phyloP scores from a whole-genome alignment of 2,113 vertebrate species.

The Odocoileus hemionus region DNA sequence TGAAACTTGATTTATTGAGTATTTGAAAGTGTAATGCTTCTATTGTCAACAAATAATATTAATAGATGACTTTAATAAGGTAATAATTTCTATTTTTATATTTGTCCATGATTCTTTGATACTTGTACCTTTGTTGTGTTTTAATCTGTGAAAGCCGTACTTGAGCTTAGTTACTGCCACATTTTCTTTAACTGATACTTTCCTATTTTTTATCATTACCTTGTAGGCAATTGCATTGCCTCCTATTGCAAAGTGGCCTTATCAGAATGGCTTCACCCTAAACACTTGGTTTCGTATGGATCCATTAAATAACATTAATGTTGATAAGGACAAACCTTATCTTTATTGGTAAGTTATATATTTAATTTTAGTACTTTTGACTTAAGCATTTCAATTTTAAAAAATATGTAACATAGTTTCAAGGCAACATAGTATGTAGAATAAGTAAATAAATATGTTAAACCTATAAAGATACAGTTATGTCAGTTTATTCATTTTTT shows the following conservation, averaged over 20 bases:
- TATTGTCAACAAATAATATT: not conserved
- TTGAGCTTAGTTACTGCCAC: not conserved
- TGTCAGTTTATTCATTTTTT: not conserved
- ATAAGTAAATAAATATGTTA: not conserved
- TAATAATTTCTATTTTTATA: not conserved
- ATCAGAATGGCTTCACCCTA: conserved; percentile 97
- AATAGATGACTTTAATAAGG: not conserved
- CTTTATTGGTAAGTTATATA: conserved; percentile 92
- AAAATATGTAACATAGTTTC: not conserved
- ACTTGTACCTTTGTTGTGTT: not conserved
- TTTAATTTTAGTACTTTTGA: not conserved
- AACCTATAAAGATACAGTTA: not conserved
- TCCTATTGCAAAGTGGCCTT: conserved; percentile 99
- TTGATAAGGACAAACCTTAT: conserved; percentile 98
- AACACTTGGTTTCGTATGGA: conserved; percentile 99
- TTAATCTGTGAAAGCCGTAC: not conserved
- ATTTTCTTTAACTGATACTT: conserved; percentile 55
- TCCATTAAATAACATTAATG: conserved; percentile 96
- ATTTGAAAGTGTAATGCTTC: not conserved
- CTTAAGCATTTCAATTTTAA: not conserved
- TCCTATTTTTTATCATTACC: conserved; percentile 1
- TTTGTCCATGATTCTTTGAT: not conserved
- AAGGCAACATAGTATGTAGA: not conserved
- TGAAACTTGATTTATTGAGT: not conserved
- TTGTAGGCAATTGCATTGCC: conserved; percentile 95